Percentiles rank a stretch among this genome's conserved stretches.
phyloP scores from a whole-genome alignment of 2,797 vertebrate species.

The Parambassis ranga region DNA sequence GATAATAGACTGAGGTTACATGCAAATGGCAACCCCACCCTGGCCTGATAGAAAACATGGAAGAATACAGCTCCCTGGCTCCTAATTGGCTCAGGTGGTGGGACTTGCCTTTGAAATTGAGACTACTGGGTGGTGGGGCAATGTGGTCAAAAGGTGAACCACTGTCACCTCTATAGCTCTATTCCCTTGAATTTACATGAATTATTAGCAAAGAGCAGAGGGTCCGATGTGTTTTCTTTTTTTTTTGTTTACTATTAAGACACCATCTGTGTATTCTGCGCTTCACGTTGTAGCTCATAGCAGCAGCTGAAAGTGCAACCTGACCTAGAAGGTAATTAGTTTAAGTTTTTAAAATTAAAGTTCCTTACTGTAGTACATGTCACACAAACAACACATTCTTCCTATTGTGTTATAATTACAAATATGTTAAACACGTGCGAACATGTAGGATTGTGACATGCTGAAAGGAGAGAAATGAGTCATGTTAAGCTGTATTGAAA shows the following conservation, averaged over 20 bases:
- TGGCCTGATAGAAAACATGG: conserved; percentile 62
- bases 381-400: not conserved
- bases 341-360: not conserved
- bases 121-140: conserved; percentile 71
- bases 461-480: too few relatives aligned
- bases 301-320: not conserved
- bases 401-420: too few relatives aligned
- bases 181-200: conserved; percentile 59
- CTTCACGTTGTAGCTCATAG: not conserved
- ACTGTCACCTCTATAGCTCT: conserved; percentile 32
- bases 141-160: conserved; percentile 72
- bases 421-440: too few relatives aligned
- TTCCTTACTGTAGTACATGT: not conserved
- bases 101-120: conserved; percentile 81
- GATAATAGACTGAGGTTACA: conserved; percentile 80
- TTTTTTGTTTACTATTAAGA: conserved; percentile 7
- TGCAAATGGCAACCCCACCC: conserved; percentile 80
- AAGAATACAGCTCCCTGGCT: conserved; percentile 50
- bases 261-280: not conserved
- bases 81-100: conserved; percentile 82
- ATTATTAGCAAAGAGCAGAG: conserved; percentile 43
- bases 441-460: not conserved
- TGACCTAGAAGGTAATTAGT: not conserved
- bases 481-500: too few relatives aligned
- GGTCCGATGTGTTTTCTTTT: conserved; percentile 5